These are phyloP conservation scores for Pollicipes pollicipes DNA, from an alignment of 1,140 invertebrate genomes.

Conservation along the genomic window DNA sequence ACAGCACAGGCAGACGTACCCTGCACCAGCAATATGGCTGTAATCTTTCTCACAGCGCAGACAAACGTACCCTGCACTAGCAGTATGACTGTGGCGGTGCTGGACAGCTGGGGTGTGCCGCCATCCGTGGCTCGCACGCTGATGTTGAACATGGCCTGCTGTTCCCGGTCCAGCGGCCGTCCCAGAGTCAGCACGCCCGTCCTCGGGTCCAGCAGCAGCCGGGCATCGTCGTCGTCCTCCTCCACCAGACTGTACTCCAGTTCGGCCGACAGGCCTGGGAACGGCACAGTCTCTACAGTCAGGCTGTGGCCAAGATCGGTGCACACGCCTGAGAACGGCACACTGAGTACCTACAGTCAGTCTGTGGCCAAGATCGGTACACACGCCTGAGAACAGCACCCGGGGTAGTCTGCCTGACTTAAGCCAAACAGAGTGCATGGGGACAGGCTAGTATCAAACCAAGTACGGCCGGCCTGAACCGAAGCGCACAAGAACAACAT, in stretches of 20 bases:
- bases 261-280: not conserved
- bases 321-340: too few species aligned
- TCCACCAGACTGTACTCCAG: constrained; percentile 15
- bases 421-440: not conserved
- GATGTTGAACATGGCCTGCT: constrained; percentile 61
- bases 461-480: not conserved
- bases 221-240: constrained; percentile 17
- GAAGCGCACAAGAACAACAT: too few species aligned
- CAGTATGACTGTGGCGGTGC: constrained; percentile 30
- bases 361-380: too few species aligned
- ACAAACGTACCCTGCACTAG: too few species aligned
- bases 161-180: constrained; percentile 69
- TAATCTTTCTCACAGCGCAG: too few species aligned
- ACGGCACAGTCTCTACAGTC: not conserved
- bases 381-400: not conserved
- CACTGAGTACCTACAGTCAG: too few species aligned
- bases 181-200: constrained; percentile 67
- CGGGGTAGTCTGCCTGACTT: too few species aligned
- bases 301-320: too few species aligned
- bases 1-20: constrained; percentile 9
- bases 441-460: not conserved
- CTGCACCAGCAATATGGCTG: constrained; percentile 22
- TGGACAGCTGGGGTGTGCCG: constrained; percentile 46
- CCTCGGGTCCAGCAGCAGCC: constrained; percentile 50
- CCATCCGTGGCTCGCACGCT: constrained; percentile 48